Conservation (phyloP, 2,797 vertebrate species). For the Dromococcyx pavoninus region DNA sequence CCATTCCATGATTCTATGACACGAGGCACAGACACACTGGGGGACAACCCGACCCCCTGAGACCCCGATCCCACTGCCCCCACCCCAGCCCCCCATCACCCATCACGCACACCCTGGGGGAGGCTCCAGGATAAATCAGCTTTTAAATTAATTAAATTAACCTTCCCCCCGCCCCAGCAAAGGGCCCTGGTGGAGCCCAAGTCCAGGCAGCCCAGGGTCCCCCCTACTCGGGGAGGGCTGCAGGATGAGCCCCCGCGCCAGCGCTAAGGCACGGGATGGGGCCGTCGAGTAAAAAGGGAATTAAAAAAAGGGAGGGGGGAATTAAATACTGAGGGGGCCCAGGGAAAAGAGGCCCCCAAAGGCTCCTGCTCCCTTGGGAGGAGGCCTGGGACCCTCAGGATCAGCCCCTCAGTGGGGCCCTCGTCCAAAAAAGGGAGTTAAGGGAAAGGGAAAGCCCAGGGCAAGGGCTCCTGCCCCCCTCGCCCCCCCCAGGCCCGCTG, state of each 20-base stretch:
- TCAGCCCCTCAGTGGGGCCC: constrained; percentile 3
- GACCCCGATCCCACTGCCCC: neutral
- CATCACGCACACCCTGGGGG: neutral
- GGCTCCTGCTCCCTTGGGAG: neutral
- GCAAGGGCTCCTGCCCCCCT: neutral
- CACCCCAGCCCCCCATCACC: neutral
- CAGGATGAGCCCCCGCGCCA: neutral
- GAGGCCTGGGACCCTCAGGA: neutral
- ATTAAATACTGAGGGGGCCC: constrained; percentile 2
- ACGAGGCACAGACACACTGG: no score
- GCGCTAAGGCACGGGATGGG: constrained; percentile 21
- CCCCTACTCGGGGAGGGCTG: neutral
- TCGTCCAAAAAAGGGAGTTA: neutral
- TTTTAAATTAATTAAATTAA: constrained; percentile 68
- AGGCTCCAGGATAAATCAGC: constrained; percentile 33
- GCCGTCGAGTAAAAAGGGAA: neutral
- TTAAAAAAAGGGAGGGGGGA: neutral
- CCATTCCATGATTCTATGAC: no score
- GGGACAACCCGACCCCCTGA: no score
- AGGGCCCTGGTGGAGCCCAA: neutral
- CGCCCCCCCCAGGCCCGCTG: neutral
- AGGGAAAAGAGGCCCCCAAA: neutral
- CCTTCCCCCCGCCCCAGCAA: neutral
- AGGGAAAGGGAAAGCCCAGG: neutral
- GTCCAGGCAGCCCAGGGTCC: neutral